These are phyloP conservation scores for Allygus modestus DNA, from an alignment of 2,888 invertebrate genomes.

Conservation along the genomic window DNA sequence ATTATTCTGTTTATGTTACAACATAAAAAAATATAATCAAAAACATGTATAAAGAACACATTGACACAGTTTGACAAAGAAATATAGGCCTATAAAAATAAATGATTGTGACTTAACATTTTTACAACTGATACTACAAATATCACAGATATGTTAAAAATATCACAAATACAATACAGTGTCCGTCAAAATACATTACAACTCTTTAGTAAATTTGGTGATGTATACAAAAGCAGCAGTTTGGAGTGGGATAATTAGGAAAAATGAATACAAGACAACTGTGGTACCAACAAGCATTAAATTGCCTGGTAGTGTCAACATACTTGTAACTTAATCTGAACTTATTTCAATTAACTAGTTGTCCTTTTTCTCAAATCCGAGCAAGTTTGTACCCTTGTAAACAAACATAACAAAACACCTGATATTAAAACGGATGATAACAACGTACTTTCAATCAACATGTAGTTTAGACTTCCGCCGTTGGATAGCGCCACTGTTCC, in stretches of 20 bases:
- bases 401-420: too few relatives aligned
- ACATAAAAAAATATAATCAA: background rate
- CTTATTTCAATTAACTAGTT: too few relatives aligned
- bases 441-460: too few relatives aligned
- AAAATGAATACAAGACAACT: background rate
- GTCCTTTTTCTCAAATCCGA: too few relatives aligned
- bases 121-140: background rate
- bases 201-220: background rate
- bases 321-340: too few relatives aligned
- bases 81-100: background rate
- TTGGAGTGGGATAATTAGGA: background rate
- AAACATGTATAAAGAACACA: background rate
- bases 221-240: constrained; percentile 13
- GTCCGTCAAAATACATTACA: background rate
- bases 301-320: too few relatives aligned
- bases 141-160: constrained; percentile 6
- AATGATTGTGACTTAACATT: background rate
- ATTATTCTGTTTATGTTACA: constrained; percentile 39
- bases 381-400: too few relatives aligned
- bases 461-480: too few relatives aligned
- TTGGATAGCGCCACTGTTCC: too few relatives aligned
- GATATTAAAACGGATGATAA: too few relatives aligned
- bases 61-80: background rate
- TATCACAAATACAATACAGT: background rate
- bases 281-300: too few relatives aligned